Evolutionary conservation across 2,113 vertebrate species (phyloP).

Genomic region (Amphiprion ocellaris): DNA sequence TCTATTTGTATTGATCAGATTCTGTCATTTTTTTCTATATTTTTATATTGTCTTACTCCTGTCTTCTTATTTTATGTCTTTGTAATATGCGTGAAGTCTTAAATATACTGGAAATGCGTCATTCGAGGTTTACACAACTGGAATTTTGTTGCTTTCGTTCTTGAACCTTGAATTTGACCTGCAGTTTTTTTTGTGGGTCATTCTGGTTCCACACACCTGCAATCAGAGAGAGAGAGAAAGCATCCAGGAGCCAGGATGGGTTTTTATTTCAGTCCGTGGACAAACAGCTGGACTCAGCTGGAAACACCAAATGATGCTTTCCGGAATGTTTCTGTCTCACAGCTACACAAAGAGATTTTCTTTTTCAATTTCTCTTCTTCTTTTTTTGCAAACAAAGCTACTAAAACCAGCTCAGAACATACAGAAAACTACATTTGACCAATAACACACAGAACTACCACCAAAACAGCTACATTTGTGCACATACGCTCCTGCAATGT

Average conservation of each 20-base stretch:
- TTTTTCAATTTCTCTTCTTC: not conserved
- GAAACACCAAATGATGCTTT: not conserved
- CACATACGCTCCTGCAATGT: not conserved
- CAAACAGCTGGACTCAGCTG: not conserved
- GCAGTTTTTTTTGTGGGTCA: fast-evolving
- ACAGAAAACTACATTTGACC: not conserved
- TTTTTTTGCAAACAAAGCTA: not conserved
- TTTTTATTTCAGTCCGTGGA: slow-evolving; percentile 56
- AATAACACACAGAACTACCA: not conserved
- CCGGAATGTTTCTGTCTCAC: not conserved
- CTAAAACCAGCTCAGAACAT: not conserved
- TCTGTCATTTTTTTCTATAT: no score
- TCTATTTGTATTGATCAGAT: no score
- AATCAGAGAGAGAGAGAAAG: slow-evolving; percentile 15
- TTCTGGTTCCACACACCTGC: slow-evolving; percentile 8
- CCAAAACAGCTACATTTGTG: not conserved
- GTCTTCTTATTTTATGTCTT: no score
- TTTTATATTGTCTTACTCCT: no score
- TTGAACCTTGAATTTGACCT: not conserved
- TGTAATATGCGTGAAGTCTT: no score
- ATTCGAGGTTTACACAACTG: no score
- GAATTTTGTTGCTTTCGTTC: no score
- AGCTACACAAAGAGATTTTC: not conserved
- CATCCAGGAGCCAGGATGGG: not conserved
- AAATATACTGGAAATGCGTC: no score